phyloP scores from a whole-genome alignment of 2,888 invertebrate genomes.

The Meiosimyza decipiens region DNA sequence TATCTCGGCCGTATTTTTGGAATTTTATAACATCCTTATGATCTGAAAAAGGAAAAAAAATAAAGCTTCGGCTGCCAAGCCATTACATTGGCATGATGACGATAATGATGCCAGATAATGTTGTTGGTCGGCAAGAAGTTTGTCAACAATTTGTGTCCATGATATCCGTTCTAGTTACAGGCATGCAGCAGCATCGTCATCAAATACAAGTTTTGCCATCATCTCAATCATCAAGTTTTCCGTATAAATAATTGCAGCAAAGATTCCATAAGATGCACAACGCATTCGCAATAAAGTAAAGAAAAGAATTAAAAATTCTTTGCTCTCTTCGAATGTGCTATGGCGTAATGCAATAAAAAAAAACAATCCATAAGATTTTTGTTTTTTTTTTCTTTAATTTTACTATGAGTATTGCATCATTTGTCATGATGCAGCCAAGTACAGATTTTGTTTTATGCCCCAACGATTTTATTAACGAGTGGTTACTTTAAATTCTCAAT shows the following conservation, averaged over 20 bases:
- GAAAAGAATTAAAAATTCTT: neutral
- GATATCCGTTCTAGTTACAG: slow-evolving; percentile 33
- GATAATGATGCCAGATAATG: slow-evolving; percentile 1
- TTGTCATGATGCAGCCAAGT: slow-evolving; percentile 17
- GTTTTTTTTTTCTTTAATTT: neutral
- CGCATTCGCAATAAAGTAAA: slow-evolving; percentile 8
- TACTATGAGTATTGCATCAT: slow-evolving; percentile 25
- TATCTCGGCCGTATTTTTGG: slow-evolving; percentile 24
- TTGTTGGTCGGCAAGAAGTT: slow-evolving; percentile 27
- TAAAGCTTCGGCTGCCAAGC: neutral
- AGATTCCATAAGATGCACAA: slow-evolving; percentile 21
- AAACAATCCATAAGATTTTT: slow-evolving; percentile 17
- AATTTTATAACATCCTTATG: slow-evolving; percentile 25
- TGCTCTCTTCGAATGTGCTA: neutral
- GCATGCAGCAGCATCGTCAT: slow-evolving; percentile 2
- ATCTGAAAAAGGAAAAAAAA: neutral
- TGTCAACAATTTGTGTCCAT: slow-evolving; percentile 32
- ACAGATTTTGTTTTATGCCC: too few relatives aligned
- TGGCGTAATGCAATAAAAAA: neutral
- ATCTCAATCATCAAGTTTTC: slow-evolving; percentile 35
- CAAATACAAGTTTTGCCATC: slow-evolving; percentile 12
- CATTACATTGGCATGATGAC: slow-evolving; percentile 22
- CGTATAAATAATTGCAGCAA: slow-evolving; percentile 32
- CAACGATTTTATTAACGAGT: too few relatives aligned
- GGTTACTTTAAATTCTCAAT: too few relatives aligned